Conservation (phyloP, 2,888 invertebrate genomes). For the Tetropium fuscum region DNA sequence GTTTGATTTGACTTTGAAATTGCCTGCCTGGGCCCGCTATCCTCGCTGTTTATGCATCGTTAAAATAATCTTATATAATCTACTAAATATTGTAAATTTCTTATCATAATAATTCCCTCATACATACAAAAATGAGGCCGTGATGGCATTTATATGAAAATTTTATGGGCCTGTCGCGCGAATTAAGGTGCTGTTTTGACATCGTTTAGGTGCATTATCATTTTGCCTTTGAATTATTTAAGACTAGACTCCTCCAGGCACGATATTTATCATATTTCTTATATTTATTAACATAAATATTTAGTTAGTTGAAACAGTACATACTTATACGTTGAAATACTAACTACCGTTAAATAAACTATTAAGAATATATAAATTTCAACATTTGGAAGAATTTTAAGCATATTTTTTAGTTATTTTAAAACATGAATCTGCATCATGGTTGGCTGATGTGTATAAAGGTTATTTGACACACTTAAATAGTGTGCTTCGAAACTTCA, state of each 20-base stretch:
- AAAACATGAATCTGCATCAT: too few species aligned
- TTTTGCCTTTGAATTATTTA: constrained; percentile 5
- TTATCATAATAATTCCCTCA: constrained; percentile 20
- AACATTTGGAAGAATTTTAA: too few species aligned
- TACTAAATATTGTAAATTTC: constrained; percentile 35
- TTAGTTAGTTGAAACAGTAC: too few species aligned
- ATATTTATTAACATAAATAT: too few species aligned
- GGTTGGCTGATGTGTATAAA: too few species aligned
- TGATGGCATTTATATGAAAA: constrained; percentile 15
- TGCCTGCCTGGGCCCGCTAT: constrained; percentile 45
- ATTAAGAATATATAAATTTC: too few species aligned
- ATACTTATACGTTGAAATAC: too few species aligned
- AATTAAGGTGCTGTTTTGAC: constrained; percentile 12
- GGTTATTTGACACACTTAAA: too few species aligned
- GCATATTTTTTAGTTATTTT: too few species aligned
- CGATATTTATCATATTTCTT: too few species aligned
- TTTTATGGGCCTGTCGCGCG: constrained; percentile 13
- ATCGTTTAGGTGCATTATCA: constrained; percentile 15
- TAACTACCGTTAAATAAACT: too few species aligned
- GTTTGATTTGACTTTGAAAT: constrained; percentile 64
- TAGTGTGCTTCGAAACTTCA: too few species aligned
- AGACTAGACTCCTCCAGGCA: neutral
- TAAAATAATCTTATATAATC: constrained; percentile 44
- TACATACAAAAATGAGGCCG: constrained; percentile 30
- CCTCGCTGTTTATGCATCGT: constrained; percentile 50